A percentile compares a stretch with the other conserved stretches of the same genome.
Evolutionary conservation across 2,888 invertebrate genomes (phyloP).

Genomic region (Amiota minor): DNA sequence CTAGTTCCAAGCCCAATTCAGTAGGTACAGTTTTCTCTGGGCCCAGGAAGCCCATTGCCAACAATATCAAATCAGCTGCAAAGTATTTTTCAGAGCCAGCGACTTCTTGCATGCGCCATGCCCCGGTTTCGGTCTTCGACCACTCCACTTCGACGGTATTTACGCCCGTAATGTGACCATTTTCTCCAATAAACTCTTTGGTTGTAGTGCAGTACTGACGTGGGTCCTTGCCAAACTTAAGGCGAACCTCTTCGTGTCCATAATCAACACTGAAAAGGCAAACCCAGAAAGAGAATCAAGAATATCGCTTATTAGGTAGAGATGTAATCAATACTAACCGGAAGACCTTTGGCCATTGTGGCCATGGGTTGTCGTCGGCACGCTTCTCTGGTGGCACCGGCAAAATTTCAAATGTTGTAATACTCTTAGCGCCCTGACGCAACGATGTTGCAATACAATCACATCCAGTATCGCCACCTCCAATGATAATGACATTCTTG

Average conservation of each 20-base stretch:
- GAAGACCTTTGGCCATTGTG: conserved; percentile 97
- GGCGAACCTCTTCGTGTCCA: conserved; percentile 96
- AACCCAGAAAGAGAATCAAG: background rate
- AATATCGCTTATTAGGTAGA: background rate
- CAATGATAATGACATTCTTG: conserved; percentile 95
- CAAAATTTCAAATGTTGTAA: conserved; percentile 97
- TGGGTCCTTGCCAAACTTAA: conserved; percentile 94
- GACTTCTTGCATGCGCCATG: conserved; percentile 95
- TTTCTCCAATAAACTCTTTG: conserved; percentile 93
- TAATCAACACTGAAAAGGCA: conserved; percentile 85
- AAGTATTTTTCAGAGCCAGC: conserved; percentile 85
- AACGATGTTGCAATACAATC: conserved; percentile 99
- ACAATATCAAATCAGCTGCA: conserved; percentile 91
- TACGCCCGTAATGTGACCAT: conserved; percentile 92
- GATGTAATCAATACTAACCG: conserved; percentile 73
- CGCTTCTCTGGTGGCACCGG: conserved; percentile 90
- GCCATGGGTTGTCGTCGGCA: conserved; percentile 96
- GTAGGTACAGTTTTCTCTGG: conserved; percentile 92
- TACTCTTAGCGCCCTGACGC: conserved; percentile 88
- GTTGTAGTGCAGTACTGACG: conserved; percentile 94
- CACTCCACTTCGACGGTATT: conserved; percentile 93
- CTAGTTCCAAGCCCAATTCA: conserved; percentile 86
- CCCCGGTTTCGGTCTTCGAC: conserved; percentile 91
- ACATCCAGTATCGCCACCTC: conserved; percentile 91
- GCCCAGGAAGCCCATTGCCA: conserved; percentile 99